Evolutionary conservation across 2,888 invertebrate genomes (phyloP).

Genomic region (Sussaba pulchella): DNA sequence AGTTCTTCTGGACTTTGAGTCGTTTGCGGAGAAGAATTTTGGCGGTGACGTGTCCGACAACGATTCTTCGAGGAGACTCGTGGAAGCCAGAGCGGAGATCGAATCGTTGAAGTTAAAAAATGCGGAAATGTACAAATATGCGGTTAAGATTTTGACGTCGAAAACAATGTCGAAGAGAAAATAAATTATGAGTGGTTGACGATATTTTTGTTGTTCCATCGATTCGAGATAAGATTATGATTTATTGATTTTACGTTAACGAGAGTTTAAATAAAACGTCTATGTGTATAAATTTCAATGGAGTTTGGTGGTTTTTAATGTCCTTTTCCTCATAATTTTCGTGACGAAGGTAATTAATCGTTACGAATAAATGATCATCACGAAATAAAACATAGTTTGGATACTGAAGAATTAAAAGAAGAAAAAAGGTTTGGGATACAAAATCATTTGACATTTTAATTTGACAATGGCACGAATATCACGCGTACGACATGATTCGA

Average conservation of each 20-base stretch:
- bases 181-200: slow-evolving; percentile 21
- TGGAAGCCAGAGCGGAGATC: slow-evolving; percentile 72
- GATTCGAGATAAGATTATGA: slow-evolving; percentile 39
- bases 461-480: neutral
- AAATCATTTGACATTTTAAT: no score
- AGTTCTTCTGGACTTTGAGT: slow-evolving; percentile 69
- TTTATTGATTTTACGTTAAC: neutral
- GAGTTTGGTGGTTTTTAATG: neutral
- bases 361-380: no score
- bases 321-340: neutral
- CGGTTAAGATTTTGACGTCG: slow-evolving; percentile 67
- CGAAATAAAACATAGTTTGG: no score
- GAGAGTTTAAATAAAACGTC: slow-evolving; percentile 33
- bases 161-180: slow-evolving; percentile 42
- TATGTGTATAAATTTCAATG: neutral
- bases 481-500: neutral
- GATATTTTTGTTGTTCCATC: slow-evolving; percentile 38
- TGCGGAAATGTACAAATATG: slow-evolving; percentile 72
- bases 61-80: slow-evolving; percentile 59
- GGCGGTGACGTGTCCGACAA: slow-evolving; percentile 35
- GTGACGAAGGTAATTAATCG: no score
- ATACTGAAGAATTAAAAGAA: no score
- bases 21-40: slow-evolving; percentile 3
- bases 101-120: slow-evolving; percentile 75
- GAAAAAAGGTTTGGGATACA: no score